phyloP scores from a whole-genome alignment of 2,888 invertebrate species.

The Teleogryllus oceanicus region DNA sequence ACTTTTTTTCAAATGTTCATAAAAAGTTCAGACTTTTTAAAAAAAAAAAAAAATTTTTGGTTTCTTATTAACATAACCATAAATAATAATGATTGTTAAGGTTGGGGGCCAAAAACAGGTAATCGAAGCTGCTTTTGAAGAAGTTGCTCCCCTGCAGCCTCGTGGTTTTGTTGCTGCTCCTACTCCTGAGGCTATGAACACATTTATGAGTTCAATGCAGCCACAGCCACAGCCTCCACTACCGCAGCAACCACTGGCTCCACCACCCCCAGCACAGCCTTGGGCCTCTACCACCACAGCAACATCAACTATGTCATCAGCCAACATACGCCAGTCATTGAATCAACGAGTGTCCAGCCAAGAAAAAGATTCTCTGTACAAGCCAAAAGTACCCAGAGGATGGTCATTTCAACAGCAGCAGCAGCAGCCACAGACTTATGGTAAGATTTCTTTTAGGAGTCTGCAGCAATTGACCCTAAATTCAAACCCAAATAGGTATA shows the following conservation, averaged over 20 bases:
- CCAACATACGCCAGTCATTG: constrained; percentile 19
- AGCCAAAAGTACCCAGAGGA: constrained; percentile 51
- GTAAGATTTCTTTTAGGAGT: constrained; percentile 19
- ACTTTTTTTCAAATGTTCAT: too few species aligned
- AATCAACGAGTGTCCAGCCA: constrained; percentile 20
- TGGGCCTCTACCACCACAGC: background rate
- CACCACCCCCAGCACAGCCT: constrained; percentile 18
- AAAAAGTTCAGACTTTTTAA: background rate
- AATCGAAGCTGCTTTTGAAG: constrained; percentile 65
- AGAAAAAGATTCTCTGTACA: constrained; percentile 44
- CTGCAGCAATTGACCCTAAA: too few species aligned
- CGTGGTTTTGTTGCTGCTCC: constrained; percentile 36
- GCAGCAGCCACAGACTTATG: constrained; percentile 27
- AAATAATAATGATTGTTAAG: background rate
- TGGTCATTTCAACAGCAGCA: constrained; percentile 48
- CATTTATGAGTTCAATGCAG: constrained; percentile 21
- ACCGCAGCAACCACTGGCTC: constrained; percentile 18
- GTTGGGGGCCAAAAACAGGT: too few species aligned
- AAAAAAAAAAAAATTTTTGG: background rate
- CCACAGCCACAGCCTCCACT: constrained; percentile 22
- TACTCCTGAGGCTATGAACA: constrained; percentile 35
- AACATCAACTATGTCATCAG: background rate
- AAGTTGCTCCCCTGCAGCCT: constrained; percentile 41
- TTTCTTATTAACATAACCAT: background rate
- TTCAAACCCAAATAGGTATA: too few species aligned